Evolutionary conservation across 2,888 invertebrate species (phyloP), one percentile per base, ranked within the genome.

Genomic region (Agrilus mali): DNA sequence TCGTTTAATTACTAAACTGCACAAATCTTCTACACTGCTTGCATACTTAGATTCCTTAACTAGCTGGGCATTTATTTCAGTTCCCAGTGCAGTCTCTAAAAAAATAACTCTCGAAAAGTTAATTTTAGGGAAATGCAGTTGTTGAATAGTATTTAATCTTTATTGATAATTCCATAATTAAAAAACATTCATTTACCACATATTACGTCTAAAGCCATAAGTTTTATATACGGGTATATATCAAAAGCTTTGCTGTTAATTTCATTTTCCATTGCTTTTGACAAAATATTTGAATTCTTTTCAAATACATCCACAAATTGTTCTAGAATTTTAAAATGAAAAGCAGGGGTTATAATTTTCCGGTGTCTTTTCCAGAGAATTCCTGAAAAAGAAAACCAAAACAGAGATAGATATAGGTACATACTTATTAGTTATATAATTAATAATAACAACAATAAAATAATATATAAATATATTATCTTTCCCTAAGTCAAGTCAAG

Each of bases 311-410:
- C 75, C 6, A 82, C 61, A 60, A 84, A 86, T 53, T 80, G 75
- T 56, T 83, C 78, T 42, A 86, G 62, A 45, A 86, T 83, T 55
- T 78, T 78, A 58, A 85, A 86, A 63, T 87, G 86, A 61, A 86
- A 86, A 0, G 86, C 75, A 1, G 86, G 85, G 0, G 86, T 86
- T 39, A 87, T 64, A 47, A 86, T 73, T 60, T 81, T 82, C 15
- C 86, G 71, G 49, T 80, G 73, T 1, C 63, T 65, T 51, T 71
- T 74, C 86, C 86, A 87, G 61, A 10, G 27, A 27, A 27, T 8
- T 10, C 27, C 27, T 27, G 10, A 27, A 27, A 27, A 4, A n/a
- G n/a, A n/a, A n/a, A n/a, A n/a, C n/a, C n/a, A n/a, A n/a, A n/a
- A n/a, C n/a, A n/a, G 20, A 3, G 6, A 20, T 3, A 20, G 20